A percentile compares a stretch with the other conserved stretches of the same genome.
phyloP scores from a whole-genome alignment of 35 echinoderm and acorn worm genomes.

The Antedon bifida region DNA sequence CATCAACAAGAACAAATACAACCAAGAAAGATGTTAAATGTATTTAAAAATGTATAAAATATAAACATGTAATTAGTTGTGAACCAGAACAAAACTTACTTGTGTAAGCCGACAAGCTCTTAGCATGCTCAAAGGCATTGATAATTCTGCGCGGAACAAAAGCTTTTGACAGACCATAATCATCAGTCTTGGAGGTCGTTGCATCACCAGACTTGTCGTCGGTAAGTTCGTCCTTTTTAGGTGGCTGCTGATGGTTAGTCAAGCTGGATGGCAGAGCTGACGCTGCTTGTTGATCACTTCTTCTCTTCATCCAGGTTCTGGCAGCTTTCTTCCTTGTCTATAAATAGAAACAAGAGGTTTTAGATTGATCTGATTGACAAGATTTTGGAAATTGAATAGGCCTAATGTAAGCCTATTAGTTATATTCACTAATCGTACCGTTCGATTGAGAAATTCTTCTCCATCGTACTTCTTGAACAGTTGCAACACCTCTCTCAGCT shows the following conservation, averaged over 20 bases:
- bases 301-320: not conserved
- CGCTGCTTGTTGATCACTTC: not conserved
- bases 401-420: too few species aligned
- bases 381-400: too few species aligned
- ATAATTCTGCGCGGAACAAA: not conserved
- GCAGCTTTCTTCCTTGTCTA: not conserved
- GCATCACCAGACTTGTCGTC: not conserved
- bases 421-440: not conserved
- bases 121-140: not conserved
- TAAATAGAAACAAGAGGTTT: not conserved
- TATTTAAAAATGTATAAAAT: too few species aligned
- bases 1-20: too few species aligned
- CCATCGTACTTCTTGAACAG: not conserved
- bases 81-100: too few species aligned
- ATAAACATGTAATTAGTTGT: too few species aligned
- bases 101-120: not conserved
- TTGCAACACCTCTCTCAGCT: not conserved
- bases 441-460: not conserved
- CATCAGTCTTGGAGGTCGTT: not conserved
- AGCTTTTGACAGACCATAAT: not conserved
- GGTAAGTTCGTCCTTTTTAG: not conserved
- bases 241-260: not conserved
- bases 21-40: too few species aligned
- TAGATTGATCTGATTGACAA: too few species aligned
- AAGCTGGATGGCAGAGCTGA: not conserved